phyloP scores from a whole-genome alignment of 2,888 invertebrate species.

The Microctonus hyperodae region DNA sequence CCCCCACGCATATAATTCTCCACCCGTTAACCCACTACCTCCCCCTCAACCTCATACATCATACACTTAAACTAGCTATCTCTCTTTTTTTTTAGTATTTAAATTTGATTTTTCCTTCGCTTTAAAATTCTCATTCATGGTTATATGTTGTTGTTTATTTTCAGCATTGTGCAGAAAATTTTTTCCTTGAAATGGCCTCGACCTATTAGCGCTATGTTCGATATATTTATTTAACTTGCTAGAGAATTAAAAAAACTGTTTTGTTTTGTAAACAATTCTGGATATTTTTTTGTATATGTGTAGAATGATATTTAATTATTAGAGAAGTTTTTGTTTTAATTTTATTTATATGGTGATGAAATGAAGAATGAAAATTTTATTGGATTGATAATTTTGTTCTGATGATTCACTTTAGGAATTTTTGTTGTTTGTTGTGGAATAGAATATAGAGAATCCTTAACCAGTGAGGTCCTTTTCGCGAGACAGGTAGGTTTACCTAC shows the following conservation, averaged over 20 bases:
- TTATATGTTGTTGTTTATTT: constrained; percentile 4
- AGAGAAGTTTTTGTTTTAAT: too few species aligned
- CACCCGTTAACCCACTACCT: background rate
- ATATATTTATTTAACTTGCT: background rate
- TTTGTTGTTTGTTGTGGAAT: constrained; percentile 19
- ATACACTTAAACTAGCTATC: too few species aligned
- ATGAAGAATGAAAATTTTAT: too few species aligned
- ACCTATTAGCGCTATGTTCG: background rate
- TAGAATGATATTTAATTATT: too few species aligned
- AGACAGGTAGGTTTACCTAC: constrained; percentile 37
- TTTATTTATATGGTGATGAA: too few species aligned
- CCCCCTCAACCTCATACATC: background rate
- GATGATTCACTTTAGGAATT: constrained; percentile 1
- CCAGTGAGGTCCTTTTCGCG: constrained; percentile 7
- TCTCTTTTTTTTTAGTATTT: background rate
- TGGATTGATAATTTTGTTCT: constrained; percentile 30
- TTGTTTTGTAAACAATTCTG: too few species aligned
- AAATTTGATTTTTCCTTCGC: background rate
- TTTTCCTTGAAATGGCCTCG: background rate
- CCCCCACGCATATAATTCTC: background rate
- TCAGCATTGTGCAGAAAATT: constrained; percentile 4
- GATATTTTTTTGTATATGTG: too few species aligned
- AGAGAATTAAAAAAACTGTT: too few species aligned
- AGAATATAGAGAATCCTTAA: background rate
- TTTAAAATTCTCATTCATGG: background rate